phyloP scores from a whole-genome alignment of 2,113 vertebrate species.

The Sapayoa aenigma region DNA sequence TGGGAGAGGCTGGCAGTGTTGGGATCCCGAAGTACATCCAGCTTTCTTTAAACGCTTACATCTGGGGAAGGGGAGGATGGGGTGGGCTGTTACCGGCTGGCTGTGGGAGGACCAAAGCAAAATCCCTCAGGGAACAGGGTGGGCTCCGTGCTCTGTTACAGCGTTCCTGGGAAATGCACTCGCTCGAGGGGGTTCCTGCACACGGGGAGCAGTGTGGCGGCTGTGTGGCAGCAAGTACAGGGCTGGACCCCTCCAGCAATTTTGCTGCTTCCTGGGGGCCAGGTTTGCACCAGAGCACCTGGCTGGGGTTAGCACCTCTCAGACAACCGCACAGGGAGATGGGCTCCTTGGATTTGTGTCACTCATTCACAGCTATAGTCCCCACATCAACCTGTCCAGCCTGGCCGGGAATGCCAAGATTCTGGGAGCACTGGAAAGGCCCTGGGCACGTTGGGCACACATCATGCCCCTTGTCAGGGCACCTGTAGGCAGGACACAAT shows the following conservation, averaged over 20 bases:
- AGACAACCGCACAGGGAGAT: fast-evolving
- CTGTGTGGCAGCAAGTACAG: slow-evolving; percentile 65
- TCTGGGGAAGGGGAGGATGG: slow-evolving; percentile 51
- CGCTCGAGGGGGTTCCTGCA: slow-evolving; percentile 68
- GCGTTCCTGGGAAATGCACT: slow-evolving; percentile 75
- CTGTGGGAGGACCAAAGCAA: slow-evolving; percentile 44
- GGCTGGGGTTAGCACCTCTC: background rate
- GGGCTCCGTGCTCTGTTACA: slow-evolving; percentile 76
- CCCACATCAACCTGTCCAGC: background rate
- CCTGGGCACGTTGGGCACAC: fast-evolving
- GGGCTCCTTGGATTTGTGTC: background rate
- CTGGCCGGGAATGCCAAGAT: fast-evolving
- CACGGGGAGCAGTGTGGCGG: slow-evolving; percentile 73
- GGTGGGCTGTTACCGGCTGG: background rate
- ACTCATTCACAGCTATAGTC: fast-evolving
- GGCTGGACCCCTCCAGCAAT: slow-evolving; percentile 45
- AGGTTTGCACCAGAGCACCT: background rate
- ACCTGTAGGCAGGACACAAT: too few relatives aligned
- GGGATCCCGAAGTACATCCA: slow-evolving; percentile 70
- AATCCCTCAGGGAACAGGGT: slow-evolving; percentile 67
- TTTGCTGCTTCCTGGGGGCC: fast-evolving
- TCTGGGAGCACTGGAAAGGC: background rate
- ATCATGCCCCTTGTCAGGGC: background rate
- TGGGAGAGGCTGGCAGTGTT: slow-evolving; percentile 67
- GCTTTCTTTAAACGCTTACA: slow-evolving; percentile 73